Evolutionary conservation across 2,888 invertebrate genomes (phyloP), one percentile per base, ranked within the genome.

Genomic region (Drosophila putrida): DNA sequence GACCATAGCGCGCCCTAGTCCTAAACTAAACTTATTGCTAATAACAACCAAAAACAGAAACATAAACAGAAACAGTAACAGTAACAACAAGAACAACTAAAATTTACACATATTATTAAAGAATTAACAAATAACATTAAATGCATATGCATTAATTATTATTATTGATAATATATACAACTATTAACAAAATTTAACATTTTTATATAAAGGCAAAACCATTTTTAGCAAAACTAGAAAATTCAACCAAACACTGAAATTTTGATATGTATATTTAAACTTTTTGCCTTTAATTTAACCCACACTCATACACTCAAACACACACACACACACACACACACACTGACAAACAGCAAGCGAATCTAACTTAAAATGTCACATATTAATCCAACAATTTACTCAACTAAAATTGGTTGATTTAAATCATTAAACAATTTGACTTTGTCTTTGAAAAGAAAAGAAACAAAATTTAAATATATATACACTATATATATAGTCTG

Each of bases 1-100:
- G 83, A 83, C 83, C 74, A 82, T 87, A 78, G 67, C 70, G 87
- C 75, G 71, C 78, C 84, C 82, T 86, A 75, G 66, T 47, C 66
- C 68, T 41, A 62, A 67, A 80, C 51, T 63, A 50, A 76, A 82
- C 71, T 67, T 11, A 33, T 13, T 41, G 53, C 53, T 35, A 36
- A 27, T 36, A 38, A 71, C 15, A 57, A 53, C 36, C 20, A 20
- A 2, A 20, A 20, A 20, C 20, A 20, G 20, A 3, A 20, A 20
- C 20, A 20, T 3, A 20, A 20, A 20, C 20, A 20, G 20, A 3
- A 20, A 20, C 20, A 20, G 20, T 20, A 66, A 64, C 9, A 61
- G 13, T 47, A 54, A 53, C 25, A 46, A 39, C 4, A 54, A 46
- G 13, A 76, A 70, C 27, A 51, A 61, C 58, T 71, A 66, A 66